These are phyloP conservation scores for Myiozetetes cayanensis DNA, from an alignment of 2,113 vertebrate genomes.

Conservation along the genomic window DNA sequence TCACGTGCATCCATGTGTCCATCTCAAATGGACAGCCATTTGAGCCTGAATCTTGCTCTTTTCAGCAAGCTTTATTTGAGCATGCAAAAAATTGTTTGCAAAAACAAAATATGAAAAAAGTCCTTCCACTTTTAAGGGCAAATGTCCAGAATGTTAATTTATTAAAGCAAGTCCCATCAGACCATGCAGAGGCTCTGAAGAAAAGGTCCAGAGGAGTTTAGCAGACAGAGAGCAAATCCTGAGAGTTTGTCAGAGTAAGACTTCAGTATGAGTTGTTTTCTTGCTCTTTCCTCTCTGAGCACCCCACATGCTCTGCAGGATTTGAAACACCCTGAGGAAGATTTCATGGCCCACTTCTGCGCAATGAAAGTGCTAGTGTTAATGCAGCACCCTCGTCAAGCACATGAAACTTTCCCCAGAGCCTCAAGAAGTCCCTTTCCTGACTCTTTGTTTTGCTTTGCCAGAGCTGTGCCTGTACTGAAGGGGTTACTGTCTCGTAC, in stretches of 20 bases:
- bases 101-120: constrained; percentile 29
- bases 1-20: not conserved
- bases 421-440: not conserved
- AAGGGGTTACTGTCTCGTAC: constrained; percentile 71
- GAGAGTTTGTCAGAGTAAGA: not conserved
- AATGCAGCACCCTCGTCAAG: not conserved
- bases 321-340: not conserved
- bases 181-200: not conserved
- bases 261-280: not conserved
- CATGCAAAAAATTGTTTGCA: not conserved
- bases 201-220: not conserved
- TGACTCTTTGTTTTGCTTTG: constrained; percentile 37
- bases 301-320: not conserved
- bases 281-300: not conserved
- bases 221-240: not conserved
- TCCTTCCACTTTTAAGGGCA: not conserved
- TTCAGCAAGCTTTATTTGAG: not conserved
- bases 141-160: not conserved
- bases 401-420: not conserved
- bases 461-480: constrained; percentile 33
- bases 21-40: not conserved
- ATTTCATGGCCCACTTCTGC: not conserved
- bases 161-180: constrained; percentile 11
- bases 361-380: not conserved
- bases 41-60: not conserved